Evolutionary conservation across 1,140 invertebrate genomes (phyloP).

Genomic region (Leucophenga varia): DNA sequence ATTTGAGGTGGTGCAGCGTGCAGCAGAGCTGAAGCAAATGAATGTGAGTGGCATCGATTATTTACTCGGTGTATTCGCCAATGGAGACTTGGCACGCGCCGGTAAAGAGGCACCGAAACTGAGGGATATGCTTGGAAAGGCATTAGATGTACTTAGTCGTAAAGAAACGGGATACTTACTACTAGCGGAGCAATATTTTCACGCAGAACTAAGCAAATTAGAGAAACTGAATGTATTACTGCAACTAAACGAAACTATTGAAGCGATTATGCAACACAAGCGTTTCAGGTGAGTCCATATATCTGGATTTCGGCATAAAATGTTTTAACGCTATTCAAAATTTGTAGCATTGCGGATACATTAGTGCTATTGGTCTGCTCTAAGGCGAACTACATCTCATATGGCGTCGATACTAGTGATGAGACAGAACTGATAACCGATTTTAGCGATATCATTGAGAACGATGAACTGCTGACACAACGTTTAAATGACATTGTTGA

Average conservation of each 20-base stretch:
- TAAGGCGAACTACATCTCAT: slow-evolving; percentile 16
- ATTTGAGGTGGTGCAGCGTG: slow-evolving; percentile 12
- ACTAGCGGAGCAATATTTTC: slow-evolving; percentile 27
- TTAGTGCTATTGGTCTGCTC: slow-evolving; percentile 26
- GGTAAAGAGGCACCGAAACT: slow-evolving; percentile 18
- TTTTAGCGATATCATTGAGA: slow-evolving; percentile 8
- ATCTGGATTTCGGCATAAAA: too few relatives aligned
- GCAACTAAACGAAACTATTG: slow-evolving; percentile 25
- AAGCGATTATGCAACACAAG: background rate
- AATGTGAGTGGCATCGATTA: slow-evolving; percentile 32
- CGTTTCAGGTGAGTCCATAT: background rate
- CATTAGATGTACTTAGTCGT: slow-evolving; percentile 23
- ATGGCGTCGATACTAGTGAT: slow-evolving; percentile 24
- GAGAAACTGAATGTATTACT: slow-evolving; percentile 6
- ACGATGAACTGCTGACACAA: slow-evolving; percentile 5
- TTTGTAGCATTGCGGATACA: slow-evolving; percentile 3
- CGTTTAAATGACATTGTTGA: slow-evolving; percentile 16
- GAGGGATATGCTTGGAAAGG: slow-evolving; percentile 21
- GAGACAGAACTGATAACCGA: slow-evolving; percentile 19
- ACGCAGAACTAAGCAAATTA: background rate
- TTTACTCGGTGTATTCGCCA: slow-evolving; percentile 38
- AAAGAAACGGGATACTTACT: slow-evolving; percentile 24
- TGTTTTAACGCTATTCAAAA: too few relatives aligned
- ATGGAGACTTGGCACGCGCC: slow-evolving; percentile 22
- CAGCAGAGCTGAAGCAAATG: slow-evolving; percentile 26